Conservation (phyloP, 53 echinoderm and acorn worm genomes). For the Paracentrotus lividus region DNA sequence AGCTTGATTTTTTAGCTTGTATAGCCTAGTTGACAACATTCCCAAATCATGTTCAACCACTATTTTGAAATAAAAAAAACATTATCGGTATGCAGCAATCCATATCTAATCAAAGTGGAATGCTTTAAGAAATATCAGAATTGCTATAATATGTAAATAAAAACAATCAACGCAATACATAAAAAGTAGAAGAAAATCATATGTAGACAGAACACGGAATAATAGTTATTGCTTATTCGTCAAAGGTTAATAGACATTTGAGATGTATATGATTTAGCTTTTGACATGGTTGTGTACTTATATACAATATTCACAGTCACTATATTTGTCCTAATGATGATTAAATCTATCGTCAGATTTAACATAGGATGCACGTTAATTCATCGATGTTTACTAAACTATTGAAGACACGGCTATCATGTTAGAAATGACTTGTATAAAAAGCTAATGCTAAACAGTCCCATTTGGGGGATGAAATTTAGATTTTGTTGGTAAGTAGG, state of each 20-base stretch:
- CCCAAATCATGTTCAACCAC: no score
- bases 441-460: background rate
- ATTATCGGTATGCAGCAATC: background rate
- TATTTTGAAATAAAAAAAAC: background rate
- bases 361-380: background rate
- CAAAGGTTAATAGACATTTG: background rate
- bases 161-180: background rate
- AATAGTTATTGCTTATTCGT: conserved; percentile 25
- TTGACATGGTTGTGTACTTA: background rate
- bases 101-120: background rate
- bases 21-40: no score
- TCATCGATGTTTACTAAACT: background rate
- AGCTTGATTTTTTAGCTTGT: no score
- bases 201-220: background rate
- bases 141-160: background rate
- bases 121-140: conserved; percentile 1
- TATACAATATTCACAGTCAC: conserved; percentile 10
- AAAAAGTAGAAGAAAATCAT: conserved; percentile 5
- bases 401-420: no score
- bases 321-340: background rate
- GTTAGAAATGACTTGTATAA: conserved; percentile 10
- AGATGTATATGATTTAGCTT: conserved; percentile 8
- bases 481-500: background rate
- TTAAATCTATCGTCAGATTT: background rate
- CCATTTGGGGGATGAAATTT: background rate